Evolutionary conservation across 2,888 invertebrate species (phyloP).

Genomic region (Siphlonurus alternatus): DNA sequence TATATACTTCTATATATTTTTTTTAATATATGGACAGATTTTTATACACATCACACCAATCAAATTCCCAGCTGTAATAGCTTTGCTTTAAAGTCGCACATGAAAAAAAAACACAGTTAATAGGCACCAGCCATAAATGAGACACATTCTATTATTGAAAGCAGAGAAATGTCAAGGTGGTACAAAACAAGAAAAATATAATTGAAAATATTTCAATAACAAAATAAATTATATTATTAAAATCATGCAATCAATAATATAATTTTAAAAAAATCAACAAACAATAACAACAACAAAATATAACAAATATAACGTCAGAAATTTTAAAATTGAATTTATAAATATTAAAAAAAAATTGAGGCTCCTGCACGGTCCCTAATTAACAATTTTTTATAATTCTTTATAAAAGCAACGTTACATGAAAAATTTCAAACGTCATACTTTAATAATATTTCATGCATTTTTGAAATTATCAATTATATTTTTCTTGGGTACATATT

Average conservation of each 20-base stretch:
- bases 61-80: neutral
- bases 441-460: neutral
- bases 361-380: neutral
- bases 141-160: neutral
- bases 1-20: neutral
- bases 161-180: neutral
- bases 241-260: neutral
- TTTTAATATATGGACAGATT: neutral
- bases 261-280: neutral
- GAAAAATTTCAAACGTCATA: neutral
- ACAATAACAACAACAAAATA: neutral
- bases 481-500: too few relatives aligned
- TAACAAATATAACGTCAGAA: neutral
- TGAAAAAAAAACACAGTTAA: neutral
- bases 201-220: neutral
- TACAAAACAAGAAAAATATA: neutral
- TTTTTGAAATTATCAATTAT: too few relatives aligned
- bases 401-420: too few relatives aligned
- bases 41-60: neutral
- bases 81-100: too few relatives aligned
- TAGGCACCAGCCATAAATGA: neutral
- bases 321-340: neutral
- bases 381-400: too few relatives aligned
- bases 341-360: neutral
- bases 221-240: neutral